phyloP scores from a whole-genome alignment of 2,797 vertebrate genomes.

The Euphonia xanthogaster region DNA sequence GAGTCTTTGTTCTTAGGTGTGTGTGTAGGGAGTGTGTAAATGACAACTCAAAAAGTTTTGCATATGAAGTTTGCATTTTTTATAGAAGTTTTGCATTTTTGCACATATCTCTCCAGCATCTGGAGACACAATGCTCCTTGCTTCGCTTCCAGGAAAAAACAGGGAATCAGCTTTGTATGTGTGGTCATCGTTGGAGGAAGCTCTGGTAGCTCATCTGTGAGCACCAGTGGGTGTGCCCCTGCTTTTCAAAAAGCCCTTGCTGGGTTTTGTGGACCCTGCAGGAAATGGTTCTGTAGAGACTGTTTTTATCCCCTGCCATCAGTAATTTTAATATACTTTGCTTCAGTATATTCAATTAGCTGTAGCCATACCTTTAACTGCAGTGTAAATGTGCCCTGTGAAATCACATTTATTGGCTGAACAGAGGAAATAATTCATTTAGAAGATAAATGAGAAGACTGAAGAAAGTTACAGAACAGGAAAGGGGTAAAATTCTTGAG shows the following conservation, averaged over 20 bases:
- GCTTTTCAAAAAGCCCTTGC: neutral
- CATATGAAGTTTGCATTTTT: neutral
- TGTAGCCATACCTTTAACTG: neutral
- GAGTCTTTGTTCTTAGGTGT: neutral
- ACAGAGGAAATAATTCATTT: neutral
- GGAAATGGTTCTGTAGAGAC: neutral
- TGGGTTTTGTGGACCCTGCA: neutral
- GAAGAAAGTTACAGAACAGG: neutral
- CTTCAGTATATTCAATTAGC: neutral
- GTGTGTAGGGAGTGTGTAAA: rapidly evolving
- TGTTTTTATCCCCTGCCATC: neutral
- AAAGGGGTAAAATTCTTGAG: neutral
- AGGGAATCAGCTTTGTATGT: neutral
- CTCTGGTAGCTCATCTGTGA: neutral
- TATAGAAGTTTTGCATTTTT: neutral
- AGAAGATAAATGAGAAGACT: neutral
- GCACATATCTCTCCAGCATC: neutral
- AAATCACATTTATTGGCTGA: neutral
- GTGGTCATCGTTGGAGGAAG: neutral
- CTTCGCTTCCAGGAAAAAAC: neutral
- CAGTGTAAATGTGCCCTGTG: neutral
- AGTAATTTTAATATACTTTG: neutral
- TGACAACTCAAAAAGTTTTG: neutral
- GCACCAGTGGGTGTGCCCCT: neutral
- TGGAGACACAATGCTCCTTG: neutral